Evolutionary conservation across 2,797 vertebrate genomes (phyloP).

Genomic region (Macropus fuliginosus): DNA sequence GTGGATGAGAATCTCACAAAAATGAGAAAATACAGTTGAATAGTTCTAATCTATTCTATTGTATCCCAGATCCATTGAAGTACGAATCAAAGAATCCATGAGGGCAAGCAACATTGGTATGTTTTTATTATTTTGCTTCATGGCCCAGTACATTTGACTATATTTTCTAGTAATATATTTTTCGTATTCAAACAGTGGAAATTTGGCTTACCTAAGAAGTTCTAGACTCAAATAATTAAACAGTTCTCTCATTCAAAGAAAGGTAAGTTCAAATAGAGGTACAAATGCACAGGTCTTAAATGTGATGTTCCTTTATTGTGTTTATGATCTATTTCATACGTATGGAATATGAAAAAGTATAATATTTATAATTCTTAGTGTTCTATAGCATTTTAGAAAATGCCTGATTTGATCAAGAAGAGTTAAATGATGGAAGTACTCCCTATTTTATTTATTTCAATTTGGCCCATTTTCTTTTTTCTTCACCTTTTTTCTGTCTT

Average conservation of each 20-base stretch:
- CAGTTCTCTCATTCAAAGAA: neutral
- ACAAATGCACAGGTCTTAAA: too few relatives aligned
- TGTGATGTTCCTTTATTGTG: neutral
- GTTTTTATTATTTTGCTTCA: neutral
- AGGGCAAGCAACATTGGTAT: neutral
- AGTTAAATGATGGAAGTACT: accelerated
- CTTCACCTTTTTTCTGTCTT: neutral
- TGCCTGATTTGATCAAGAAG: neutral
- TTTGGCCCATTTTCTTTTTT: neutral
- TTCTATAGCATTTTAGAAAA: neutral
- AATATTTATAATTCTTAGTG: neutral
- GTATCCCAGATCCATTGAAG: neutral
- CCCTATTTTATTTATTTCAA: neutral
- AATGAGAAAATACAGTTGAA: neutral
- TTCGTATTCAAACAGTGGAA: neutral
- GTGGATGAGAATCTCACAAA: neutral
- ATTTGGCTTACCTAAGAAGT: neutral
- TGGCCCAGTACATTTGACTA: neutral
- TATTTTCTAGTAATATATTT: neutral
- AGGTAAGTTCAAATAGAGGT: neutral
- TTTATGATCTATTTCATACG: neutral
- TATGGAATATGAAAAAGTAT: neutral
- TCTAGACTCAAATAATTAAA: accelerated
- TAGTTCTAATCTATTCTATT: neutral
- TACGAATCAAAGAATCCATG: neutral